phyloP scores from a whole-genome alignment of 2,797 vertebrate genomes.

The Pangasius krempfi region DNA sequence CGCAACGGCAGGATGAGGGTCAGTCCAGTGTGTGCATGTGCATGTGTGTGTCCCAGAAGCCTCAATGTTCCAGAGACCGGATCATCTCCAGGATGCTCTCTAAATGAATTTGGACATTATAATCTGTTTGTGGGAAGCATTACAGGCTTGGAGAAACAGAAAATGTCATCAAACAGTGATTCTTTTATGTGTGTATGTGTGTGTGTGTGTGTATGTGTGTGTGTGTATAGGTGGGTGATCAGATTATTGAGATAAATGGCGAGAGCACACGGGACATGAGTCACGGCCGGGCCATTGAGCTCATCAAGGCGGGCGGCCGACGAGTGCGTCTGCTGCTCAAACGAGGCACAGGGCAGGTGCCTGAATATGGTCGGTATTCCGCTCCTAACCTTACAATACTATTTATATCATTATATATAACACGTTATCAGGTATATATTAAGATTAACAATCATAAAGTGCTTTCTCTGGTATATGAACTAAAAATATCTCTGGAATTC shows the following conservation, averaged over 20 bases:
- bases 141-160: not conserved
- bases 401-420: not conserved
- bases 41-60: not conserved
- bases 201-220: constrained; percentile 20
- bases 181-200: constrained; percentile 2
- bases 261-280: constrained; percentile 99
- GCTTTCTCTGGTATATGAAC: not conserved
- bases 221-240: constrained; percentile 91
- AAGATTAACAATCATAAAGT: not conserved
- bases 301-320: constrained; percentile 96
- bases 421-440: not conserved
- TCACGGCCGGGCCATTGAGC: constrained; percentile 95
- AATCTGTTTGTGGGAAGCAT: constrained; percentile 24
- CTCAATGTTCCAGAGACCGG: not conserved
- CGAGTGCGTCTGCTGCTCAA: constrained; percentile 94
- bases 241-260: constrained; percentile 99
- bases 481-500: not conserved
- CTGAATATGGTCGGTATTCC: constrained; percentile 91
- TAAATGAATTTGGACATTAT: constrained; percentile 23
- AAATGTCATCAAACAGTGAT: not conserved
- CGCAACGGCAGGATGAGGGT: constrained; percentile 98
- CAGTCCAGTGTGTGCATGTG: constrained; percentile 61
- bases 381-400: not conserved
- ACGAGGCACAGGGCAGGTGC: constrained; percentile 97
- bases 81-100: not conserved